Evolutionary conservation across 1,140 invertebrate species (phyloP).

Genomic region (Colletes gigas): DNA sequence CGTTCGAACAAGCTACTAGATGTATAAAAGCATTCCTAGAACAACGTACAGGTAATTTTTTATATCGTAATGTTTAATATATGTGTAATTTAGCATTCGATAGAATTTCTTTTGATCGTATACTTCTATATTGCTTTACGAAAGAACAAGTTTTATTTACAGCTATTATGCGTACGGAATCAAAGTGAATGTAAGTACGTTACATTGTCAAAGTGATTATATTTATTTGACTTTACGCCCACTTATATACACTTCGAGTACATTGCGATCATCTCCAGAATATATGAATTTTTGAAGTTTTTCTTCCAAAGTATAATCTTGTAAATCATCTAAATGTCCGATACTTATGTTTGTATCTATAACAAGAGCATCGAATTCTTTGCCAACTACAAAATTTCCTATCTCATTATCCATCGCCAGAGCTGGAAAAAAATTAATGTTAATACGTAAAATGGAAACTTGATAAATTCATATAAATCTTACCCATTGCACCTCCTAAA

Average conservation of each 20-base stretch:
- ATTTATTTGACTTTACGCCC: slow-evolving; percentile 84
- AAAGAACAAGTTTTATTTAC: not conserved
- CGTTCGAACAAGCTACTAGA: slow-evolving; percentile 86
- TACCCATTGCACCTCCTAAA: slow-evolving; percentile 91
- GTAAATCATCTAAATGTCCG: slow-evolving; percentile 82
- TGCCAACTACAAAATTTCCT: slow-evolving; percentile 90
- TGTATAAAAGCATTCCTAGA: slow-evolving; percentile 86
- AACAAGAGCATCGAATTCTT: slow-evolving; percentile 92
- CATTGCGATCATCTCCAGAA: slow-evolving; percentile 92
- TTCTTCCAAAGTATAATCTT: slow-evolving; percentile 81
- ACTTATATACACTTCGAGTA: slow-evolving; percentile 88
- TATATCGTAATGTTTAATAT: not conserved
- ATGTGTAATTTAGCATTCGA: not conserved
- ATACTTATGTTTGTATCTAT: slow-evolving; percentile 83
- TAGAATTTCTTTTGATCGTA: not conserved
- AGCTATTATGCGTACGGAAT: not conserved
- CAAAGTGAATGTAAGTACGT: not conserved
- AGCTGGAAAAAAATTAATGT: slow-evolving; percentile 82
- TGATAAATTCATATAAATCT: slow-evolving; percentile 43
- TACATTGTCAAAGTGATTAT: not conserved
- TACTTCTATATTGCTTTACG: not conserved
- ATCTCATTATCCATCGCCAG: slow-evolving; percentile 86
- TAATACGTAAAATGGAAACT: slow-evolving; percentile 11
- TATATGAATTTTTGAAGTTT: slow-evolving; percentile 91
- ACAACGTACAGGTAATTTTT: slow-evolving; percentile 56